Percentiles rank a stretch among this genome's conserved stretches.
These are phyloP conservation scores for Aurelia aurita DNA, from an alignment of 30 jellyfish, hydroid and myxozoan genomes.

Conservation along the genomic window DNA sequence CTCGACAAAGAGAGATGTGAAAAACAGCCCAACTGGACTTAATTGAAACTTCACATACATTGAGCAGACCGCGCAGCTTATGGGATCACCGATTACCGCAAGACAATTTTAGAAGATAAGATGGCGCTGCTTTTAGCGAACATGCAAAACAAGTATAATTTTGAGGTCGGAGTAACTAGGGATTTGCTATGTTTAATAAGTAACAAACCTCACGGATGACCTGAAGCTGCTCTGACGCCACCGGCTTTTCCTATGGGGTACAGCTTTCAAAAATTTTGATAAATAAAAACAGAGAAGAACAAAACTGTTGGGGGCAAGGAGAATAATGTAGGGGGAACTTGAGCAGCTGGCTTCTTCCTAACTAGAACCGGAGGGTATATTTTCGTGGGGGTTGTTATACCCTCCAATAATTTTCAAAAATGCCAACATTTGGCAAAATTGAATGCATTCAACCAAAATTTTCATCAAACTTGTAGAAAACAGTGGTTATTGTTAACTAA, in stretches of 20 bases:
- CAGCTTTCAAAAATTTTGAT: too few relatives aligned
- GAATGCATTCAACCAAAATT: too few relatives aligned
- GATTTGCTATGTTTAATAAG: slow-evolving; percentile 1
- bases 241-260: not conserved
- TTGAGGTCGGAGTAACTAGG: slow-evolving; percentile 14
- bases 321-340: too few relatives aligned
- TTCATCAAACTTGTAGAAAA: too few relatives aligned
- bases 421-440: too few relatives aligned
- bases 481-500: too few relatives aligned
- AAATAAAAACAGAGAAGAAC: too few relatives aligned
- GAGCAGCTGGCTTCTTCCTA: too few relatives aligned
- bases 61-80: slow-evolving; percentile 45
- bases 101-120: slow-evolving; percentile 34
- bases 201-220: not conserved
- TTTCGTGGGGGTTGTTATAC: too few relatives aligned
- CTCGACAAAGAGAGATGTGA: not conserved
- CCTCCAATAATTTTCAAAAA: too few relatives aligned
- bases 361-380: too few relatives aligned
- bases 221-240: not conserved
- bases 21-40: slow-evolving; percentile 26
- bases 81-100: slow-evolving; percentile 49
- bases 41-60: slow-evolving; percentile 40
- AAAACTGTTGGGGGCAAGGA: too few relatives aligned
- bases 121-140: slow-evolving; percentile 38
- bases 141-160: slow-evolving; percentile 2